phyloP scores from a whole-genome alignment of 2,888 invertebrate genomes.

The Ectemnius cavifrons region DNA sequence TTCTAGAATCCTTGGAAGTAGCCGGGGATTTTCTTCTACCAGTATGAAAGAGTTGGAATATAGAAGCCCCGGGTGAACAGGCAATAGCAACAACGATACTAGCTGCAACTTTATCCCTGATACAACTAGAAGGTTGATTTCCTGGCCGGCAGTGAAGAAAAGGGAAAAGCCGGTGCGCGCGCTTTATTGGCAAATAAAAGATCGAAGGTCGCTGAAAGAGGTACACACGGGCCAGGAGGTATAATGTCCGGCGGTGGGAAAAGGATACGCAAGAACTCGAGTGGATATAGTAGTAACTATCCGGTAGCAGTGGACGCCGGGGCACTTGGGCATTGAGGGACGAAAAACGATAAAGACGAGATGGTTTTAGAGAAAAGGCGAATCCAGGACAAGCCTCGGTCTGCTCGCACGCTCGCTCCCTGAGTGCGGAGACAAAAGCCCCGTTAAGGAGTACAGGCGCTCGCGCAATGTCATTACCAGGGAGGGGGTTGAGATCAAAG shows the following conservation, averaged over 20 bases:
- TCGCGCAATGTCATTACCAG: conserved; percentile 16
- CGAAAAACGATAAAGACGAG: background rate
- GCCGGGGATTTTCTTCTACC: background rate
- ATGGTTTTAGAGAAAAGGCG: background rate
- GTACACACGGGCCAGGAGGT: background rate
- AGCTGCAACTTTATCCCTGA: background rate
- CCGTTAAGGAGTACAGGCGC: background rate
- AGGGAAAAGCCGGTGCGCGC: background rate
- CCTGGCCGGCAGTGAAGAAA: background rate
- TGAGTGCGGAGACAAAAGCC: conserved; percentile 4
- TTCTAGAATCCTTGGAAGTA: background rate
- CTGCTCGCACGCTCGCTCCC: background rate
- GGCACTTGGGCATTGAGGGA: background rate
- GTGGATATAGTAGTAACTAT: too few species aligned
- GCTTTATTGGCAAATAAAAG: conserved; percentile 1
- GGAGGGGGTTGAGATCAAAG: conserved; percentile 25
- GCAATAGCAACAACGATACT: background rate
- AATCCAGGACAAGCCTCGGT: background rate
- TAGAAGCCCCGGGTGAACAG: background rate
- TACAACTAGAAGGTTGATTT: background rate
- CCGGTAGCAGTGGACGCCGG: too few species aligned
- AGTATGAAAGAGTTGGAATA: background rate
- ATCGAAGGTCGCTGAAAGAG: background rate
- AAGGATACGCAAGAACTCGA: too few species aligned
- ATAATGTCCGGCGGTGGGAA: too few species aligned